Percentiles rank a stretch among this genome's conserved stretches.
phyloP scores from a whole-genome alignment of 2,888 invertebrate genomes.

The Odontothrips loti region DNA sequence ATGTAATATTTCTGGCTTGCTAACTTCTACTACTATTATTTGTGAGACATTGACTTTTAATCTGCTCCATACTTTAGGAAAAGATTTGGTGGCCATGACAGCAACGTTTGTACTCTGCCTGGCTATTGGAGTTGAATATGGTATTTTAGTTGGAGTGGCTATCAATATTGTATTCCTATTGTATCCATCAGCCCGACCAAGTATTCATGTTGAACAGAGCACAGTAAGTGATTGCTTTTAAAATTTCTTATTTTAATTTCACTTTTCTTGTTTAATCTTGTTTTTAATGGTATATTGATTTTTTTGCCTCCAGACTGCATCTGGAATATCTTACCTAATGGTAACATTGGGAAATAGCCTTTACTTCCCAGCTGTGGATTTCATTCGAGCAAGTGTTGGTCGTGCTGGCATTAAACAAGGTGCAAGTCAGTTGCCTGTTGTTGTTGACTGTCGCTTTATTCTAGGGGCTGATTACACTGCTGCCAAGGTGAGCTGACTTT shows the following conservation, averaged over 20 bases:
- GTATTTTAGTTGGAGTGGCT: conserved; percentile 76
- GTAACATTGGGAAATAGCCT: conserved; percentile 76
- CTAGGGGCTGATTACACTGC: conserved; percentile 80
- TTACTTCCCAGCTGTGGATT: conserved; percentile 80
- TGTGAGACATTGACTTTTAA: conserved; percentile 15
- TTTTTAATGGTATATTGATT: conserved; percentile 19
- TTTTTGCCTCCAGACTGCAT: conserved; percentile 54
- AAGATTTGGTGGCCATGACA: conserved; percentile 71
- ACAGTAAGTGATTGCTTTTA: conserved; percentile 51
- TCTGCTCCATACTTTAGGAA: conserved; percentile 43
- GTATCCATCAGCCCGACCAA: conserved; percentile 76
- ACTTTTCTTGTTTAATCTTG: neutral
- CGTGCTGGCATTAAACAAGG: conserved; percentile 67
- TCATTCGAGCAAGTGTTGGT: conserved; percentile 72
- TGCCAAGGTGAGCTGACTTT: conserved; percentile 53
- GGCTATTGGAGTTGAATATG: conserved; percentile 77
- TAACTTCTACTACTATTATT: neutral
- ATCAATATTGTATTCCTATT: conserved; percentile 72
- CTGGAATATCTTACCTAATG: conserved; percentile 66
- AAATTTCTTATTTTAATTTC: neutral
- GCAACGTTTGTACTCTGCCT: conserved; percentile 81
- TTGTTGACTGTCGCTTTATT: conserved; percentile 76
- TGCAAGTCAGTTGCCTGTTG: conserved; percentile 66
- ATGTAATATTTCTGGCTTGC: neutral
- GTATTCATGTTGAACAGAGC: conserved; percentile 65